Evolutionary conservation across 2,888 invertebrate genomes (phyloP).

Genomic region (Drosophila subquinaria): DNA sequence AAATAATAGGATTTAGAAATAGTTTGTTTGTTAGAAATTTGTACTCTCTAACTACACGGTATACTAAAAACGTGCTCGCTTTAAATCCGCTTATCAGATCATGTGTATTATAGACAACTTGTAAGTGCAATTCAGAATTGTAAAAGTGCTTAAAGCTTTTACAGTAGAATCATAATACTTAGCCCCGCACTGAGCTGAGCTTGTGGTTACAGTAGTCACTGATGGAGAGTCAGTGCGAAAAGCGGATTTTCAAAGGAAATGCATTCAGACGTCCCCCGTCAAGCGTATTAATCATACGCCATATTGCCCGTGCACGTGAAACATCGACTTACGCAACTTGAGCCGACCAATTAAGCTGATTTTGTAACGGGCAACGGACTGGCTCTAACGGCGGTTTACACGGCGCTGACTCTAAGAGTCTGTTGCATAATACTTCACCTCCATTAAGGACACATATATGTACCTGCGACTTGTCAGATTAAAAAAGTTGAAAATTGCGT

Average conservation of each 20-base stretch:
- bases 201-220: constrained; percentile 1
- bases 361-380: not conserved
- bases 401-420: not conserved
- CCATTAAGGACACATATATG: not conserved
- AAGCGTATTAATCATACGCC: constrained; percentile 26
- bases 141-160: not conserved
- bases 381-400: not conserved
- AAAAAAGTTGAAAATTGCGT: not conserved
- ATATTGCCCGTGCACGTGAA: constrained; percentile 2
- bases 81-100: not conserved
- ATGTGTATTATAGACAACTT: not conserved
- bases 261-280: not conserved
- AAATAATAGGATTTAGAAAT: too few species aligned
- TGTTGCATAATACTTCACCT: constrained; percentile 1
- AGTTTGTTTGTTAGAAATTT: not conserved
- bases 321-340: not conserved
- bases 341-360: constrained; percentile 6
- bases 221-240: not conserved
- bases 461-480: not conserved
- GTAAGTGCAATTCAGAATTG: not conserved
- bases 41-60: not conserved
- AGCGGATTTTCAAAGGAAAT: not conserved
- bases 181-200: not conserved
- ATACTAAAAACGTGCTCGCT: not conserved
- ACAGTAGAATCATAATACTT: not conserved